phyloP scores from a whole-genome alignment of 2,113 vertebrate genomes.

The Potamarius usumacintae region DNA sequence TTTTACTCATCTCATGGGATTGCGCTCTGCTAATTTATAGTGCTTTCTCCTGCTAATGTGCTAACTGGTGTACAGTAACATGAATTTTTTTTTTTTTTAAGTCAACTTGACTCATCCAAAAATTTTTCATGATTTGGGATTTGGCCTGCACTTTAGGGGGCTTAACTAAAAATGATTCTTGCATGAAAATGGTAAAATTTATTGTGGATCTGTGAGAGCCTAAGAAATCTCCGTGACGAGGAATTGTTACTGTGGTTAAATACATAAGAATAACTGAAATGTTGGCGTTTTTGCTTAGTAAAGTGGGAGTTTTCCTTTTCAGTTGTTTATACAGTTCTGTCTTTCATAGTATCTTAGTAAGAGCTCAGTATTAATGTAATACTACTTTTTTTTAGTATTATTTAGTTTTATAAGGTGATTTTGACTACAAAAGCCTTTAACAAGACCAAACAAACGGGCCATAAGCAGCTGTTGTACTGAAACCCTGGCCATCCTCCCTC shows the following conservation, averaged over 20 bases:
- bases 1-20: not conserved
- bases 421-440: not conserved
- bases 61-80: not conserved
- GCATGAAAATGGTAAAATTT: not conserved
- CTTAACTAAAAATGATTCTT: not conserved
- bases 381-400: not conserved
- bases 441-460: not conserved
- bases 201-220: not conserved
- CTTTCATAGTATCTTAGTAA: not conserved
- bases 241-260: not conserved
- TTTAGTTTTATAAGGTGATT: not conserved
- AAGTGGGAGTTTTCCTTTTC: not conserved
- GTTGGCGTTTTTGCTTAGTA: not conserved
- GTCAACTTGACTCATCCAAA: too few species aligned
- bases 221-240: not conserved
- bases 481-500: not conserved
- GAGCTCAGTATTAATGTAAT: not conserved
- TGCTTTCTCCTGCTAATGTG: too few species aligned
- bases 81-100: too few species aligned
- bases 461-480: not conserved
- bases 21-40: not conserved
- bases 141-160: not conserved
- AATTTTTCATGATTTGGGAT: not conserved
- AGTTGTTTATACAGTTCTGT: not conserved
- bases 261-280: not conserved